phyloP scores from a whole-genome alignment of 2,888 invertebrate genomes.

The Automeris io region DNA sequence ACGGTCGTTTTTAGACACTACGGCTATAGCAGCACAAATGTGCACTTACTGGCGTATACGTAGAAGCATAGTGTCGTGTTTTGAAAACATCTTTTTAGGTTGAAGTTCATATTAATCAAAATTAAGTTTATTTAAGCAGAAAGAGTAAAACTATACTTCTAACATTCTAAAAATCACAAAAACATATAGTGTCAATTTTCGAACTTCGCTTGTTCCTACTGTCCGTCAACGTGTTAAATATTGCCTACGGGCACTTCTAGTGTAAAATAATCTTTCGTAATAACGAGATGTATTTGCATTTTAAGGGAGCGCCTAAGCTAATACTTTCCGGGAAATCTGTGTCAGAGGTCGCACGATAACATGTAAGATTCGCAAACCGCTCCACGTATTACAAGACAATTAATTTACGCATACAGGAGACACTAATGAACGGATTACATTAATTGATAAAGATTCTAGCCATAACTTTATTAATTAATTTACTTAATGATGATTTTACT shows the following conservation, averaged over 20 bases:
- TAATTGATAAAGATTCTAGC: conserved; percentile 44
- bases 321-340: conserved; percentile 53
- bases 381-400: conserved; percentile 46
- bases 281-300: conserved; percentile 47
- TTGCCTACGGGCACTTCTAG: conserved; percentile 34
- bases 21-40: too few relatives aligned
- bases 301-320: conserved; percentile 41
- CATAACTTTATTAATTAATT: too few relatives aligned
- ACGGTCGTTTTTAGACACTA: too few relatives aligned
- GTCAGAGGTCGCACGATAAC: conserved; percentile 47
- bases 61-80: conserved; percentile 10
- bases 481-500: too few relatives aligned
- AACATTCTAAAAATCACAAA: too few relatives aligned
- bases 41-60: too few relatives aligned
- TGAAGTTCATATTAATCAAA: too few relatives aligned
- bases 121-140: too few relatives aligned
- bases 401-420: conserved; percentile 47
- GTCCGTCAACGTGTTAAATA: conserved; percentile 15
- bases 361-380: conserved; percentile 43
- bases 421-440: conserved; percentile 50
- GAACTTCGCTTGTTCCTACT: too few relatives aligned
- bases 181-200: too few relatives aligned
- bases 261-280: conserved; percentile 55
- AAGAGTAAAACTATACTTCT: too few relatives aligned
- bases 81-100: too few relatives aligned